Evolutionary conservation across 92 coral and sea anemone genomes (phyloP).

Genomic region (Epizoanthus stellaris): DNA sequence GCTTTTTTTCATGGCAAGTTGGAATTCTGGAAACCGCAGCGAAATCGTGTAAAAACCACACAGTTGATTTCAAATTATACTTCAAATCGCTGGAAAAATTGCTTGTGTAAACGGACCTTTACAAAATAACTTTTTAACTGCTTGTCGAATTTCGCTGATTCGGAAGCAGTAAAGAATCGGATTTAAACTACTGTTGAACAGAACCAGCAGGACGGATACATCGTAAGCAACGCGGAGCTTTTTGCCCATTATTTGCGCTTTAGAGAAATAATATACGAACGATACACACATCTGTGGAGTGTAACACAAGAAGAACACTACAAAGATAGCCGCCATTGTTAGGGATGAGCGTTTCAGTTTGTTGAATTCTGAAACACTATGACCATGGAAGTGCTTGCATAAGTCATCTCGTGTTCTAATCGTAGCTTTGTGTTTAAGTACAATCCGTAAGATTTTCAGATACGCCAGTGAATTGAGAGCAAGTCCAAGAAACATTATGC

Average conservation of each 20-base stretch:
- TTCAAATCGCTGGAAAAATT: background rate
- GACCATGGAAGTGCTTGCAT: conserved; percentile 10
- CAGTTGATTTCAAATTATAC: background rate
- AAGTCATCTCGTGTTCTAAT: background rate
- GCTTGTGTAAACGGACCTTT: background rate
- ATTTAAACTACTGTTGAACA: conserved; percentile 22
- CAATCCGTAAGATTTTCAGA: conserved; percentile 5
- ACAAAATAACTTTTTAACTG: background rate
- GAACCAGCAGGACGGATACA: background rate
- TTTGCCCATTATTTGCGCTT: conserved; percentile 5
- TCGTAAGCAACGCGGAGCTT: conserved; percentile 23
- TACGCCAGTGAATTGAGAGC: background rate
- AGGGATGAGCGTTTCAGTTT: conserved; percentile 19
- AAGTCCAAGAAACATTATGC: conserved; percentile 4
- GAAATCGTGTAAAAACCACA: no score
- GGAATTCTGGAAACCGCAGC: background rate
- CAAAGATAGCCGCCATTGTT: conserved; percentile 18
- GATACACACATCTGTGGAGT: conserved; percentile 17
- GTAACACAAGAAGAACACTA: conserved; percentile 17
- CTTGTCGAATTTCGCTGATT: conserved; percentile 12
- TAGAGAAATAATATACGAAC: conserved; percentile 1
- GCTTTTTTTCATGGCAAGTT: no score
- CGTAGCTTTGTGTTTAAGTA: background rate
- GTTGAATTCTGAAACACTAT: conserved; percentile 6
- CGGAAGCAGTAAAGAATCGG: conserved; percentile 31